Base-by-base conservation (phyloP, 2,797 vertebrate genomes). In the Scyliorhinus canicula region DNA sequence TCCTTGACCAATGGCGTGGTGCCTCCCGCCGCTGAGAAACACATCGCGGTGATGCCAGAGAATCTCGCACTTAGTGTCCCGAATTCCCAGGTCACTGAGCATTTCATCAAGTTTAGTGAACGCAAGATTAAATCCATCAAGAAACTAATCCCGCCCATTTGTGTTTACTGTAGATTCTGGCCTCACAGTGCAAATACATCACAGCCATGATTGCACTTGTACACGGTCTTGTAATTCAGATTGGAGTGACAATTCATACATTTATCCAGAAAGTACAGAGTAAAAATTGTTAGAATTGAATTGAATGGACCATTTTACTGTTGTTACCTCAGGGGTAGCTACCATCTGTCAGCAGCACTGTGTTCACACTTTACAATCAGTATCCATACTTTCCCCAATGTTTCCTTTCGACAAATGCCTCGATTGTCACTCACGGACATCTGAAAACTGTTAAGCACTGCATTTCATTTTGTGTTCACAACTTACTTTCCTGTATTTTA, bases 401-500 rank as follows among this genome's bases (percentile, higher is more conserved):
- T 16, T 94, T 74, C 2, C 28, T 28, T 74, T 94, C 50, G 74
- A 31, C 52, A 55, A 74, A 60, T n/a, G 28, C 12, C 26, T 74
- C 31, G 55, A 16, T 74, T 52, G 47, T n/a, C 19, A 16, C 65
- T 94, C 44, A 16, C 31, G 31, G 67, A 52, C 67, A 94, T 74
- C 67, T 94, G 93, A 94, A 74, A 94, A n/a, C 69, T 74, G 67
- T 94, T 94, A 94, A 31, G 14, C 47, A 55, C 52, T n/a, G 47
- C 47, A 71, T 74, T 71, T 71, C 67, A 74, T 74, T 94, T 74
- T 69, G 69, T 74, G 52, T 94, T 74, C 71, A 94, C 67, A 69
- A 94, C 47, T 94, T 94, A 69, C 67, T 94, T 94, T 94, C 26
- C 44, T 94, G 35, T 28, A 52, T 94, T 35, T 52, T 55, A 74